Conservation (phyloP, 1,140 invertebrate genomes). For the Matsumurasca onukii region DNA sequence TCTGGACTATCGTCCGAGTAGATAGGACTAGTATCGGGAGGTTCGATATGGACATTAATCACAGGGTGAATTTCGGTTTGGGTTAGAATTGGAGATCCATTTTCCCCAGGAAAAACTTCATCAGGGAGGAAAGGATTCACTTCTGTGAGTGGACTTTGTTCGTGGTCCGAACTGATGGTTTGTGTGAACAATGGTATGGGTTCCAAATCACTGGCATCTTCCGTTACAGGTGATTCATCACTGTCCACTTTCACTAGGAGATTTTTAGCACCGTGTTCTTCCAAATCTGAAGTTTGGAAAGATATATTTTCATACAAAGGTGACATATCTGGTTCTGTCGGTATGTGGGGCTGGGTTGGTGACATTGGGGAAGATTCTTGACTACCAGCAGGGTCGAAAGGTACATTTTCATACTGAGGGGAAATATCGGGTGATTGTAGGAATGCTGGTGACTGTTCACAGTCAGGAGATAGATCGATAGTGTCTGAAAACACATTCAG, state of each 20-base stretch:
- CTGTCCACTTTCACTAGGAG: too few relatives aligned
- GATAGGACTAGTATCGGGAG: neutral
- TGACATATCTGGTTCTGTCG: neutral
- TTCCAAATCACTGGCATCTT: conserved; percentile 9
- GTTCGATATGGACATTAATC: too few relatives aligned
- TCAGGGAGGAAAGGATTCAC: neutral
- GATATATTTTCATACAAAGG: too few relatives aligned
- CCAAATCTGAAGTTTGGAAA: too few relatives aligned
- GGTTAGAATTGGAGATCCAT: too few relatives aligned
- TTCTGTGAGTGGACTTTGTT: conserved; percentile 9
- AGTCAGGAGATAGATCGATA: neutral
- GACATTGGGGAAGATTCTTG: neutral
- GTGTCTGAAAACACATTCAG: conserved; percentile 13
- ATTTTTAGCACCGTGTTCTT: too few relatives aligned
- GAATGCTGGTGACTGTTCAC: too few relatives aligned
- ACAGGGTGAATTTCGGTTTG: too few relatives aligned
- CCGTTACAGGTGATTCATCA: conserved; percentile 9
- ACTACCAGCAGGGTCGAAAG: neutral
- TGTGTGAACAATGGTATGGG: conserved; percentile 17
- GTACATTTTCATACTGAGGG: too few relatives aligned
- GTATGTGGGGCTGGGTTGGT: neutral
- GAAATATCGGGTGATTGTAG: too few relatives aligned
- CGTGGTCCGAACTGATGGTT: conserved; percentile 17
- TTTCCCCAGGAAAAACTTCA: neutral
- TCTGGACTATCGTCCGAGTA: neutral